Conservation (phyloP, 2,797 vertebrate genomes). For the Sebastolobus alascanus region DNA sequence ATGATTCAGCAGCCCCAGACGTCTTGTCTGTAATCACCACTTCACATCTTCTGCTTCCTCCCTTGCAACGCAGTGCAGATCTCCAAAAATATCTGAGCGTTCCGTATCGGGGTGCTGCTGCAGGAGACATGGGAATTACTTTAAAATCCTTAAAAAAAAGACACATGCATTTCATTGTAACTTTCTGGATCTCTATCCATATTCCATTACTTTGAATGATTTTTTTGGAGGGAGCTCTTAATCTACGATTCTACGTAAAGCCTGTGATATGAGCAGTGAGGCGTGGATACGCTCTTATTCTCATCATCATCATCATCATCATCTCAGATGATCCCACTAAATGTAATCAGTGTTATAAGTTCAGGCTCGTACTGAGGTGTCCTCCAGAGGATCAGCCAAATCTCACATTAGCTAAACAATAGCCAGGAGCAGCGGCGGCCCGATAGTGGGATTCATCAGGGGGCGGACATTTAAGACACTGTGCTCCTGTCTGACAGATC, state of each 20-base stretch:
- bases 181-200: conserved; percentile 16
- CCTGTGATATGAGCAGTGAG: conserved; percentile 52
- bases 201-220: conserved; percentile 54
- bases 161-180: neutral
- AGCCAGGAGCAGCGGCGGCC: conserved; percentile 5
- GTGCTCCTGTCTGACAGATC: neutral
- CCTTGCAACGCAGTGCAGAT: conserved; percentile 60
- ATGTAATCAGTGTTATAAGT: conserved; percentile 70
- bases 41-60: conserved; percentile 64
- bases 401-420: conserved; percentile 53
- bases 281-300: conserved; percentile 42
- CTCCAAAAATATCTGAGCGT: conserved; percentile 58
- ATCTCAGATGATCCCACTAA: conserved; percentile 54
- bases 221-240: conserved; percentile 44
- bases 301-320: conserved; percentile 53
- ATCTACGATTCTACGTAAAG: conserved; percentile 37
- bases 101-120: conserved; percentile 28
- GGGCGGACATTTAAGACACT: conserved; percentile 1
- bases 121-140: conserved; percentile 46
- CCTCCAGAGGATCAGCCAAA: conserved; percentile 47
- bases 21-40: conserved; percentile 63
- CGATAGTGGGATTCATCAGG: conserved; percentile 20
- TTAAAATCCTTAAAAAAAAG: conserved; percentile 47
- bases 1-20: conserved; percentile 70
- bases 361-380: conserved; percentile 36